Conservation (phyloP, 2,113 vertebrate species). For the Apus apus region DNA sequence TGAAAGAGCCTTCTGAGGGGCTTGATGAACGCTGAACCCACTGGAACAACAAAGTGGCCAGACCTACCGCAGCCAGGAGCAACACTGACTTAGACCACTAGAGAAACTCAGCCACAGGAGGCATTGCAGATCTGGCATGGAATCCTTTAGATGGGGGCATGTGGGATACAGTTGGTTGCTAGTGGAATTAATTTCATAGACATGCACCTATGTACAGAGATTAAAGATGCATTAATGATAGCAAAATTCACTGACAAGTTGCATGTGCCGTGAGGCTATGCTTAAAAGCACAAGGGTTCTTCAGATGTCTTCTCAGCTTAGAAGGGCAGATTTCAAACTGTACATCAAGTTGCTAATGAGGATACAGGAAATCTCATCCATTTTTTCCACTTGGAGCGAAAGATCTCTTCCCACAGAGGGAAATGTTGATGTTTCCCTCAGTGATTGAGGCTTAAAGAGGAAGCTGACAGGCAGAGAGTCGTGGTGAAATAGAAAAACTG, state of each 20-base stretch:
- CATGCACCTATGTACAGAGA: not conserved
- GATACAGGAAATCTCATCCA: conserved; percentile 53
- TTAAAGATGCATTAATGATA: conserved; percentile 6
- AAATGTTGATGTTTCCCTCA: conserved; percentile 32
- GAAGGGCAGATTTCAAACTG: not conserved
- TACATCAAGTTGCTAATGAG: conserved; percentile 14
- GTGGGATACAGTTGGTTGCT: not conserved
- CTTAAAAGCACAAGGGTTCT: conserved; percentile 13
- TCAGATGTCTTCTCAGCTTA: conserved; percentile 30
- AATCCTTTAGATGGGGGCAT: not conserved
- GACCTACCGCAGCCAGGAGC: not conserved
- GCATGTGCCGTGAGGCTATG: not conserved
- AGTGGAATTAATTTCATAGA: conserved; percentile 3
- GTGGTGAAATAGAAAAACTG: not conserved
- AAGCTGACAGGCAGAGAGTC: conserved; percentile 42
- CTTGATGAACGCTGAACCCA: not conserved
- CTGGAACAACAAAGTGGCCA: not conserved
- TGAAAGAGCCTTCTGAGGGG: not conserved
- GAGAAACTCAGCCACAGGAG: not conserved
- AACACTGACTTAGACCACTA: not conserved
- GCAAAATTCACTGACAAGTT: conserved; percentile 3
- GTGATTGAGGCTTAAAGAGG: conserved; percentile 26
- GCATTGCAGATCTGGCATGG: not conserved
- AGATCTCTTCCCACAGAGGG: conserved; percentile 34
- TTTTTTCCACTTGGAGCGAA: conserved; percentile 55